Evolutionary conservation across 2,797 vertebrate species (phyloP).

Genomic region (Pempheris klunzingeri): DNA sequence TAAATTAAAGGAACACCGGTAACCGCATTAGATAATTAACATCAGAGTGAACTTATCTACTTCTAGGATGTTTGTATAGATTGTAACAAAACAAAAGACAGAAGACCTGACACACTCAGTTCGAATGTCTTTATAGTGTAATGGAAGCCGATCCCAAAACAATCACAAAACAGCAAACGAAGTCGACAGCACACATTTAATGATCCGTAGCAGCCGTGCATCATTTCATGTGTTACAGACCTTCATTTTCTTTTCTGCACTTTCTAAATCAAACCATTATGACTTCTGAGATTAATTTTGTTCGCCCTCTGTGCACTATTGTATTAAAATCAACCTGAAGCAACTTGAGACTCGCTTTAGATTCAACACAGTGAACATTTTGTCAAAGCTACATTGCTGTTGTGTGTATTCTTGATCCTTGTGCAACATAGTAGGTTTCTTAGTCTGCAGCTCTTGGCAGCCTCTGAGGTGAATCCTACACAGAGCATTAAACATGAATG

Average conservation of each 20-base stretch:
- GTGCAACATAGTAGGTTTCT: not conserved
- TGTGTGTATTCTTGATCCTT: not conserved
- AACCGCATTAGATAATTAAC: not conserved
- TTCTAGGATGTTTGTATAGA: too few species aligned
- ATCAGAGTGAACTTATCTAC: not conserved
- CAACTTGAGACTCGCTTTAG: not conserved
- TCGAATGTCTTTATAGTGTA: too few species aligned
- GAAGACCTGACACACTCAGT: too few species aligned
- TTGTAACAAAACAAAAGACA: too few species aligned
- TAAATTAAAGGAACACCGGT: too few species aligned
- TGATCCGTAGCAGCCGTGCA: too few species aligned
- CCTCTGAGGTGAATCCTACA: not conserved
- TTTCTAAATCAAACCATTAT: not conserved
- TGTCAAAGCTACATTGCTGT: not conserved
- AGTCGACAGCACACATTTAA: too few species aligned
- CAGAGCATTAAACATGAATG: constrained; percentile 21
- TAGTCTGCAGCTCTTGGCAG: constrained; percentile 25
- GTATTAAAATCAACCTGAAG: not conserved
- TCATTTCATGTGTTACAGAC: too few species aligned
- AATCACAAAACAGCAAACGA: too few species aligned
- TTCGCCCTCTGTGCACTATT: not conserved
- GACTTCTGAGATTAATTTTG: not conserved
- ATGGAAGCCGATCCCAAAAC: too few species aligned
- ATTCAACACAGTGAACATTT: not conserved
- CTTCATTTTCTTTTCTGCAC: too few species aligned